Conservation (phyloP, 2,113 vertebrate genomes). For the Eublepharis macularius region DNA sequence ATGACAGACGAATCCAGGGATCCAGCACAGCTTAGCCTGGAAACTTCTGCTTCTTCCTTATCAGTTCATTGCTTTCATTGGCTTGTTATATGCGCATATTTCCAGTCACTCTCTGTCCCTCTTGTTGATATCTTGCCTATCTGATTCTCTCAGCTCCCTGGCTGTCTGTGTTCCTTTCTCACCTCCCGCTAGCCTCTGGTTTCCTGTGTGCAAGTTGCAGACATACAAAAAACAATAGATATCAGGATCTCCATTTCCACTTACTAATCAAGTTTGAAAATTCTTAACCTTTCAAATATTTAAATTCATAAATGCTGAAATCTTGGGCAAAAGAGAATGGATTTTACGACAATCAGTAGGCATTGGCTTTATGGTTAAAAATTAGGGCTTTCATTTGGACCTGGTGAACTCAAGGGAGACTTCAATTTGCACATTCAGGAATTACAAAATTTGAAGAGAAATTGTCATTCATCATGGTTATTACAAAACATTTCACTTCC, state of each 20-base stretch:
- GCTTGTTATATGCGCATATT: neutral
- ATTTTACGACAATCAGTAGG: neutral
- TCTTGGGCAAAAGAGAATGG: no score
- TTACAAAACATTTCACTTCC: neutral
- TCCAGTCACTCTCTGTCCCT: neutral
- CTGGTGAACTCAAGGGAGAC: neutral
- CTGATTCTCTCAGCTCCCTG: slow-evolving; percentile 16
- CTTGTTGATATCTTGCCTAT: neutral
- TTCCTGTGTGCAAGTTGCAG: neutral
- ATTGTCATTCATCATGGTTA: no score
- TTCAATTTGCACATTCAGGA: neutral
- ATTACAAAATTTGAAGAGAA: neutral
- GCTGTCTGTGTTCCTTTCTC: slow-evolving; percentile 32
- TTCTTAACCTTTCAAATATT: neutral
- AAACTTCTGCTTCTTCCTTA: slow-evolving; percentile 57
- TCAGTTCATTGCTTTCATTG: slow-evolving; percentile 42
- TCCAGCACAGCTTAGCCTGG: slow-evolving; percentile 25
- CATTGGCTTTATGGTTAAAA: neutral
- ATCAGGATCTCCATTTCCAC: neutral
- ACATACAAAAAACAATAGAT: neutral
- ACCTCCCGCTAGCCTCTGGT: neutral
- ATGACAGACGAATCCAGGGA: slow-evolving; percentile 47
- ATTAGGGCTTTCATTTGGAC: neutral
- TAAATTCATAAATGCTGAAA: neutral
- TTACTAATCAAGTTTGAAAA: neutral